These are phyloP conservation scores for Sarcophaga carnaria DNA, from an alignment of 2,888 invertebrate species.

Conservation along the genomic window DNA sequence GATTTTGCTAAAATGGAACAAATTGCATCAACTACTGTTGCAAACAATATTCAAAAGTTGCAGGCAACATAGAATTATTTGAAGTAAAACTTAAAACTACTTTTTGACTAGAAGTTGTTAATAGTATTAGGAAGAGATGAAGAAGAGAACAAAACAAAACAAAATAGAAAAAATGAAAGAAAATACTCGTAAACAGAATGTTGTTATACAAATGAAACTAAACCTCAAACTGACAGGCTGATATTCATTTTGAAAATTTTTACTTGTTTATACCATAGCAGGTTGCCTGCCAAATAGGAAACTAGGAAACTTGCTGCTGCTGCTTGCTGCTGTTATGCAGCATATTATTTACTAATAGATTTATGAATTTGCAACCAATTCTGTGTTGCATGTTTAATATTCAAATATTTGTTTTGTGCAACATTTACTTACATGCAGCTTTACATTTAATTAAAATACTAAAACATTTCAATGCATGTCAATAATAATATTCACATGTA, in stretches of 20 bases:
- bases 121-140: neutral
- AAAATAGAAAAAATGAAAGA: neutral
- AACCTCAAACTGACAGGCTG: constrained; percentile 43
- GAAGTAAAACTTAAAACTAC: too few relatives aligned
- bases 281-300: too few relatives aligned
- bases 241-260: constrained; percentile 26
- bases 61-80: neutral
- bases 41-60: constrained; percentile 35
- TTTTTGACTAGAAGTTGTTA: neutral
- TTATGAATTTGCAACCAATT: neutral
- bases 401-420: constrained; percentile 44
- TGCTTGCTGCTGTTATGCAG: neutral
- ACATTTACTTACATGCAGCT: constrained; percentile 57
- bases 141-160: neutral
- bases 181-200: neutral
- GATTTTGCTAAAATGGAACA: constrained; percentile 11
- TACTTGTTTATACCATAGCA: neutral
- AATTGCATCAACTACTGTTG: constrained; percentile 49
- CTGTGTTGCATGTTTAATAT: neutral
- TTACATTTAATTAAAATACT: constrained; percentile 61
- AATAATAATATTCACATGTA: constrained; percentile 22
- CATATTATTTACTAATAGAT: neutral
- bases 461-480: constrained; percentile 22
- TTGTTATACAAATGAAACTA: neutral
- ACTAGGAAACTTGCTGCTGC: neutral